Percentiles rank a stretch among this genome's conserved stretches.
phyloP scores from a whole-genome alignment of 2,113 vertebrate genomes.

The Neolamprologus kungweensis region DNA sequence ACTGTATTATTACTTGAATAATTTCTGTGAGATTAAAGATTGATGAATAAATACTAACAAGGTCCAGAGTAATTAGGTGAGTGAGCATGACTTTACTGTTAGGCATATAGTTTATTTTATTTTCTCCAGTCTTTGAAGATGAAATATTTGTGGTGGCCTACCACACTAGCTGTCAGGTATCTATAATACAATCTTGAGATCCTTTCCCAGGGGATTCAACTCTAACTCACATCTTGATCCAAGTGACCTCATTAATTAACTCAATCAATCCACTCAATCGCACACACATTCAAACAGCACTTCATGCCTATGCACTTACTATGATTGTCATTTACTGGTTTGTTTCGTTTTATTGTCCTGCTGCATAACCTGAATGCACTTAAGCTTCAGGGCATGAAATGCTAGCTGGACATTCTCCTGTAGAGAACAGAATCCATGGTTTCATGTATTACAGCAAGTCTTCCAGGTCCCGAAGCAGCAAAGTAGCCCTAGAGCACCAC shows the following conservation, averaged over 20 bases:
- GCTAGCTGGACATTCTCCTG: neutral
- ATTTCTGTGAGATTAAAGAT: neutral
- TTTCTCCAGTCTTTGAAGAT: neutral
- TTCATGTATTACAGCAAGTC: neutral
- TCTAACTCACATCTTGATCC: neutral
- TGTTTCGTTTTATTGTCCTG: neutral
- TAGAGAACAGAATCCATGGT: neutral
- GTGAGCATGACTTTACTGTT: neutral
- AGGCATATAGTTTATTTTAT: neutral
- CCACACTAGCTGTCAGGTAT: neutral
- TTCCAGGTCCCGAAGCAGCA: neutral
- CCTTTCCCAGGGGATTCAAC: neutral
- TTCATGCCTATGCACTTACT: neutral
- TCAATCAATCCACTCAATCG: neutral
- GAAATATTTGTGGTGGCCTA: neutral
- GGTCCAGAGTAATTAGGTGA: neutral
- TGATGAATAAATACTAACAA: neutral
- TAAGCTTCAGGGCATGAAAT: neutral
- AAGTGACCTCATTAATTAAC: too few species aligned
- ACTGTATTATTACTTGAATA: neutral
- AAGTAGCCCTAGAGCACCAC: neutral
- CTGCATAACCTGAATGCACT: neutral
- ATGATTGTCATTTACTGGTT: neutral
- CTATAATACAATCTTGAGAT: neutral
- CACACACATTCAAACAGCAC: neutral